phyloP scores from a whole-genome alignment of 30 jellyfish, hydroid and myxozoan species.

The Phacellophora camtschatica region DNA sequence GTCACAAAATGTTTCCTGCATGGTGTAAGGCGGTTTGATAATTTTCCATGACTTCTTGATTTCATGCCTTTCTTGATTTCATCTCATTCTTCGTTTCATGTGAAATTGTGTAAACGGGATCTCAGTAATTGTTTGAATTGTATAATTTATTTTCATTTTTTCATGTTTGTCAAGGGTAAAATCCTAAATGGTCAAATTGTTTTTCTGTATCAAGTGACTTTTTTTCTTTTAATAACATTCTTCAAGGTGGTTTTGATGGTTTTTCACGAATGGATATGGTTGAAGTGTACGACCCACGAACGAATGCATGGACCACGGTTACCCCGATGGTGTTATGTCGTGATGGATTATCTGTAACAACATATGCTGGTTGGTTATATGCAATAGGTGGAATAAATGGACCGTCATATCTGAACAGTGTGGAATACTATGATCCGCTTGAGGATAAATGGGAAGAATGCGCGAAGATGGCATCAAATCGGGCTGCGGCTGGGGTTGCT shows the following conservation, averaged over 20 bases:
- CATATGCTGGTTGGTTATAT: slow-evolving; percentile 88
- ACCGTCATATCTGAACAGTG: slow-evolving; percentile 94
- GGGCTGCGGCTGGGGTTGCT: slow-evolving; percentile 99
- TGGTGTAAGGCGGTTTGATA: too few species aligned
- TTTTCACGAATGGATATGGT: slow-evolving; percentile 74
- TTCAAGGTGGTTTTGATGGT: slow-evolving; percentile 97
- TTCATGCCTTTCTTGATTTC: too few species aligned
- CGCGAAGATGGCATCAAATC: slow-evolving; percentile 68
- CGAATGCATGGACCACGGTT: slow-evolving; percentile 76
- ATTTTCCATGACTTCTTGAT: too few species aligned
- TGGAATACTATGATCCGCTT: slow-evolving; percentile 88
- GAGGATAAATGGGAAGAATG: slow-evolving; percentile 79
- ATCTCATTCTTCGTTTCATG: too few species aligned
- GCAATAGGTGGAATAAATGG: slow-evolving; percentile 99
- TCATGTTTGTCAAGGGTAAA: too few species aligned
- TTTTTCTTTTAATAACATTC: background rate
- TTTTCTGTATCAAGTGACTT: background rate
- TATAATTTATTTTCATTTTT: too few species aligned
- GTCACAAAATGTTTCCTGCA: too few species aligned
- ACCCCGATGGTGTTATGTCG: slow-evolving; percentile 89
- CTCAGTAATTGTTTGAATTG: too few species aligned
- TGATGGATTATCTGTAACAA: slow-evolving; percentile 85
- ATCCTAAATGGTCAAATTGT: too few species aligned
- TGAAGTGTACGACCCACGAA: slow-evolving; percentile 92
- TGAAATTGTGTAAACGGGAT: too few species aligned